These are phyloP conservation scores for Periophthalmodon schlosseri DNA, from an alignment of 2,113 vertebrate species.

Conservation along the genomic window DNA sequence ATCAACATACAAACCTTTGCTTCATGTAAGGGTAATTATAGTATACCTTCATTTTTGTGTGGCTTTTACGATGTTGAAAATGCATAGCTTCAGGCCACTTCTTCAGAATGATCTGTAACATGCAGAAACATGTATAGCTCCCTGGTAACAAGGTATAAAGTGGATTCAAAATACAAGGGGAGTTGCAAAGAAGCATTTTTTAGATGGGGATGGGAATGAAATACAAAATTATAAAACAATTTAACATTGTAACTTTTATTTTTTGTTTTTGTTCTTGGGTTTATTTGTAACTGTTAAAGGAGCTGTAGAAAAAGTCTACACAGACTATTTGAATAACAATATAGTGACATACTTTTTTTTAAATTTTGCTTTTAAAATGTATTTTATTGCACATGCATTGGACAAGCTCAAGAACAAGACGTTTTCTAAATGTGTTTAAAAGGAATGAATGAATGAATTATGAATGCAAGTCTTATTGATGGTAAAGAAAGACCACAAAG, in stretches of 20 bases:
- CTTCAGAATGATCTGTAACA: conserved; percentile 7
- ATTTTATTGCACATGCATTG: too few relatives aligned
- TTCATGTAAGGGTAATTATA: not conserved
- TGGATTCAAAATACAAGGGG: not conserved
- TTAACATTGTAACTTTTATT: too few relatives aligned
- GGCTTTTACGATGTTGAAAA: not conserved
- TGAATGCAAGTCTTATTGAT: conserved; percentile 14
- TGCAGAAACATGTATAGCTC: conserved; percentile 9
- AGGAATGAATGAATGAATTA: not conserved
- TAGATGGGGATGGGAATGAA: not conserved
- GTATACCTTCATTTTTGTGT: not conserved
- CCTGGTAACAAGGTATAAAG: conserved; percentile 18
- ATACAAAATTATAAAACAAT: too few relatives aligned
- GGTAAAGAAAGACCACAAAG: conserved; percentile 33
- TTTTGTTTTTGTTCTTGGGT: too few relatives aligned
- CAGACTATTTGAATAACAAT: too few relatives aligned
- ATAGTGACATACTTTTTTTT: too few relatives aligned
- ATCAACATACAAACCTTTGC: not conserved
- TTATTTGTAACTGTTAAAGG: too few relatives aligned
- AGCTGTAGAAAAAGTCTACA: too few relatives aligned
- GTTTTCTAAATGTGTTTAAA: not conserved
- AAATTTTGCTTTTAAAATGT: too few relatives aligned
- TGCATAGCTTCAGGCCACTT: not conserved
- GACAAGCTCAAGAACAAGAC: too few relatives aligned
- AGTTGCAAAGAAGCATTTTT: not conserved